Conservation (phyloP, 2,113 vertebrate species). For the Smithornis capensis region DNA sequence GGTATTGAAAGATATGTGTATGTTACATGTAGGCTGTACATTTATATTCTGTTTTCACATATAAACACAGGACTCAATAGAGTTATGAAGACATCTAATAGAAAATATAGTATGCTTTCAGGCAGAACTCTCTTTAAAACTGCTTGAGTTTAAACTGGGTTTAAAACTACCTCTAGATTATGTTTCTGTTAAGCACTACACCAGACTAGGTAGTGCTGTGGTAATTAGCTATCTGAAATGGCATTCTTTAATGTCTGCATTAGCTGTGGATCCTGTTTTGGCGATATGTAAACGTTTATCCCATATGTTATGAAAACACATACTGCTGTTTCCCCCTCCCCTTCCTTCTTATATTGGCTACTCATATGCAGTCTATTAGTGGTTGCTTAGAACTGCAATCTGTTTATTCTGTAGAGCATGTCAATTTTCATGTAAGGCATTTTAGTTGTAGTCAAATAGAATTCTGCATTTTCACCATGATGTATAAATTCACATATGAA, state of each 20-base stretch:
- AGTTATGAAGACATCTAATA: background rate
- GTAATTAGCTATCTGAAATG: background rate
- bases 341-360: background rate
- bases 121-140: background rate
- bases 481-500: background rate
- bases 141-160: background rate
- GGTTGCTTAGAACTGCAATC: background rate
- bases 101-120: background rate
- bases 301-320: background rate
- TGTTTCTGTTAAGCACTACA: background rate
- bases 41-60: background rate
- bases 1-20: accelerated
- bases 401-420: background rate
- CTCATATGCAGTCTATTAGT: background rate
- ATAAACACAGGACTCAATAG: background rate
- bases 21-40: background rate
- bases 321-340: accelerated
- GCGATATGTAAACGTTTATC: background rate
- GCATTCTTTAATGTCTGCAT: background rate
- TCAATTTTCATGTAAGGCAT: background rate
- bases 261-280: background rate
- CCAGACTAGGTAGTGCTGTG: background rate
- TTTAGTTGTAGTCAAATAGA: background rate
- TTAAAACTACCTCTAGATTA: background rate
- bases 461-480: background rate